Percentiles rank a stretch among this genome's conserved stretches.
Conservation (phyloP, 2,888 invertebrate genomes). For the Drosophila maculinotata region DNA sequence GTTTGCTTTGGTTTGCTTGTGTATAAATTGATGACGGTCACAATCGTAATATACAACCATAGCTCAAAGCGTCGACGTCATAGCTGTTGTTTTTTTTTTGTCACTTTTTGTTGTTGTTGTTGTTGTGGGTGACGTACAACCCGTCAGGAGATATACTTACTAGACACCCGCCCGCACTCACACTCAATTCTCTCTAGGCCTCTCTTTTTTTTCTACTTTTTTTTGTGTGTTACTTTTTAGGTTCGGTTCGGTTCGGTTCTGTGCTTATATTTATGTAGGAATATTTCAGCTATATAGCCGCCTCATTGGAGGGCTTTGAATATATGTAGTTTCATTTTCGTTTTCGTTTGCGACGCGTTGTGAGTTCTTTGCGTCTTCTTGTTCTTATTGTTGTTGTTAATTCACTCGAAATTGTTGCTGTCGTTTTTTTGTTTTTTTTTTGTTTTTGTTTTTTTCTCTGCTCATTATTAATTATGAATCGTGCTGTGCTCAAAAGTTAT, state of each 20-base stretch:
- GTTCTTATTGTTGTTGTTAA: constrained; percentile 20
- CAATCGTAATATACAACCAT: constrained; percentile 26
- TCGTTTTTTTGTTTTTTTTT: constrained; percentile 41
- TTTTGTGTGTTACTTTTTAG: not conserved
- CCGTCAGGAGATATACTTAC: constrained; percentile 32
- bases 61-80: constrained; percentile 41
- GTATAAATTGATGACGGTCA: constrained; percentile 53
- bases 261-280: not conserved
- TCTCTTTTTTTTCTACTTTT: constrained; percentile 14
- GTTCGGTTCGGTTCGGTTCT: constrained; percentile 1
- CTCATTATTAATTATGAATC: constrained; percentile 76
- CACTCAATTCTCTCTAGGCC: constrained; percentile 39
- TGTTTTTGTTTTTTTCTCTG: constrained; percentile 48
- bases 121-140: constrained; percentile 52
- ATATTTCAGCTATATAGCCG: constrained; percentile 14
- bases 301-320: constrained; percentile 14
- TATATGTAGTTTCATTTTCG: constrained; percentile 55
- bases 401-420: constrained; percentile 9
- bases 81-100: not conserved
- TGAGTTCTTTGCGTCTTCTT: constrained; percentile 40
- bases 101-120: constrained; percentile 9
- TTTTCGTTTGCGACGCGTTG: constrained; percentile 55
- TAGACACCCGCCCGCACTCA: constrained; percentile 8
- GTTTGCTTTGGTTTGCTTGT: constrained; percentile 22
- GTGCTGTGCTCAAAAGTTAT: constrained; percentile 68